A percentile compares a stretch with the other conserved stretches of the same genome.
These are phyloP conservation scores for Semotilus atromaculatus DNA, from an alignment of 2,797 vertebrate species.

Conservation along the genomic window DNA sequence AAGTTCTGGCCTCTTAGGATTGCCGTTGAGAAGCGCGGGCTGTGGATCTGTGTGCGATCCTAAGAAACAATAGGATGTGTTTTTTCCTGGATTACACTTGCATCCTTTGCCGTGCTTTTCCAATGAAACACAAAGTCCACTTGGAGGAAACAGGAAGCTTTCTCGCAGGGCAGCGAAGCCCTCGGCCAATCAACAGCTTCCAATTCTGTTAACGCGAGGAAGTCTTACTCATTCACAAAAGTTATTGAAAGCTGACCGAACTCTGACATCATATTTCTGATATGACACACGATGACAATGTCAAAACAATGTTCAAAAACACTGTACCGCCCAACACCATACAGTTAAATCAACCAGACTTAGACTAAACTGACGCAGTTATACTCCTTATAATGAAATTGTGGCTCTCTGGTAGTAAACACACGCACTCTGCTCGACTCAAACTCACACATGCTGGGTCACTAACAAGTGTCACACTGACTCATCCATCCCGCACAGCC, in stretches of 20 bases:
- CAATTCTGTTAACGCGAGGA: conserved; percentile 70
- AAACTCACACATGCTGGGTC: conserved; percentile 46
- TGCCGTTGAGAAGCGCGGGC: conserved; percentile 44
- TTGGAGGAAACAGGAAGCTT: conserved; percentile 77
- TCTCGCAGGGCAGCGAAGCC: conserved; percentile 68
- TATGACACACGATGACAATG: conserved; percentile 12
- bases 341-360: background rate
- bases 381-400: background rate
- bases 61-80: conserved; percentile 76
- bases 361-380: background rate
- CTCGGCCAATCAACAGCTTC: conserved; percentile 67
- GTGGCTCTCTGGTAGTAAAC: conserved; percentile 18
- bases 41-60: conserved; percentile 63
- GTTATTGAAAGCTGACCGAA: conserved; percentile 28
- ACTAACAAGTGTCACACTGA: conserved; percentile 64
- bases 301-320: background rate
- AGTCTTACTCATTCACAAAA: conserved; percentile 49
- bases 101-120: conserved; percentile 70
- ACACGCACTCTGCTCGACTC: conserved; percentile 46
- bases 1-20: conserved; percentile 43
- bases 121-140: conserved; percentile 68
- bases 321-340: background rate
- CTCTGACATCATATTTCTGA: conserved; percentile 8
- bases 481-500: conserved; percentile 60
- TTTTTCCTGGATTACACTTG: conserved; percentile 82